phyloP scores from a whole-genome alignment of 2,113 vertebrate genomes.

The Grallaria varia region DNA sequence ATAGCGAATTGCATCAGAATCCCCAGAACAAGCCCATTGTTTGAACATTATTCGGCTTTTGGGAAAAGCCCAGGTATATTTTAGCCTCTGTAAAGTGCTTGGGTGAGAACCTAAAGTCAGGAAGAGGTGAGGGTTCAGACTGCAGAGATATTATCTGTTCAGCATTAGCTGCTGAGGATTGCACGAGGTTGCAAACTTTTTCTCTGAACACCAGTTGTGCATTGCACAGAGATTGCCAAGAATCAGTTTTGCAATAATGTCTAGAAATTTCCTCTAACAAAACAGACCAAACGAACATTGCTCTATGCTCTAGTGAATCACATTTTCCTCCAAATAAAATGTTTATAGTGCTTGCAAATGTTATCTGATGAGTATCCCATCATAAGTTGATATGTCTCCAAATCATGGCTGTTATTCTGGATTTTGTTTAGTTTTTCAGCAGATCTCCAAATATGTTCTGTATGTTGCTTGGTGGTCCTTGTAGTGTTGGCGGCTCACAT shows the following conservation, averaged over 20 bases:
- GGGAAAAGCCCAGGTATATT: not conserved
- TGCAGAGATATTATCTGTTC: not conserved
- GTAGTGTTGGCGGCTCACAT: not conserved
- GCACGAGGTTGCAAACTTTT: not conserved
- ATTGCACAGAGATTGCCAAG: not conserved
- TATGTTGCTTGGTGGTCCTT: conserved; percentile 35
- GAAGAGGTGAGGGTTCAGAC: not conserved
- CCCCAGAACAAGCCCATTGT: not conserved
- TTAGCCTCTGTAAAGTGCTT: not conserved
- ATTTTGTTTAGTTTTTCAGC: not conserved
- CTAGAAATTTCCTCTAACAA: conserved; percentile 16
- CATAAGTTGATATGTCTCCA: not conserved
- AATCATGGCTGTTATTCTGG: not conserved
- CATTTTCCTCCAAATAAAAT: not conserved
- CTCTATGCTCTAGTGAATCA: not conserved
- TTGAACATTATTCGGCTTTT: not conserved
- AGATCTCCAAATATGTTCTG: not conserved
- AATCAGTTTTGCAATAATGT: conserved; percentile 36
- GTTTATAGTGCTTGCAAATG: not conserved
- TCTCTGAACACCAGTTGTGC: not conserved
- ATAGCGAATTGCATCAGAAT: not conserved
- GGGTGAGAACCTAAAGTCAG: not conserved
- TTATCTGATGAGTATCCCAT: not conserved
- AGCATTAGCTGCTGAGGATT: not conserved
- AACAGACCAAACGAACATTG: not conserved